phyloP scores from a whole-genome alignment of 2,113 vertebrate species.

The Probosciger aterrimus region DNA sequence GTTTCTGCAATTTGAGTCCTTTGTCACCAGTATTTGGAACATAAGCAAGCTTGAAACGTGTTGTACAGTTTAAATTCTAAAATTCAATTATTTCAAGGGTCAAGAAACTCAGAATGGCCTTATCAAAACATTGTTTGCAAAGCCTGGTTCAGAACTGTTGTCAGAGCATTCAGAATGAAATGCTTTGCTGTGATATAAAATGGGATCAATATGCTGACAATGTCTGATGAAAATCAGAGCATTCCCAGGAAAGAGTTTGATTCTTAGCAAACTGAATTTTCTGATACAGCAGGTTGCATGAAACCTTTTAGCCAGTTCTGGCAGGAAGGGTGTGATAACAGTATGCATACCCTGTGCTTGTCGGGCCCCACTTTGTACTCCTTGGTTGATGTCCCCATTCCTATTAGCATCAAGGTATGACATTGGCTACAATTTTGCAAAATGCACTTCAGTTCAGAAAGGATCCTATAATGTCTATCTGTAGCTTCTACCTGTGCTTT shows the following conservation, averaged over 20 bases:
- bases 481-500: not conserved
- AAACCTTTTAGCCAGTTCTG: not conserved
- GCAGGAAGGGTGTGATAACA: not conserved
- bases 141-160: not conserved
- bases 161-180: not conserved
- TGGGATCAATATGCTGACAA: not conserved
- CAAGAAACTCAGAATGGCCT: not conserved
- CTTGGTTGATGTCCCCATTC: not conserved
- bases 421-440: not conserved
- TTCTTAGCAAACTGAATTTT: not conserved
- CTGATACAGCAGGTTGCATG: not conserved
- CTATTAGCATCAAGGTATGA: not conserved
- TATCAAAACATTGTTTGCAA: not conserved
- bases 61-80: not conserved
- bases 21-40: not conserved
- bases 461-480: not conserved
- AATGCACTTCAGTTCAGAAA: not conserved
- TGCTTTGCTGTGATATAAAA: not conserved
- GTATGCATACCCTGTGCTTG: not conserved
- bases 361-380: not conserved
- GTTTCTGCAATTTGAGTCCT: not conserved
- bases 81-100: not conserved
- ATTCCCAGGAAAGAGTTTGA: not conserved
- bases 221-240: fast-evolving
- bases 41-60: not conserved